Evolutionary conservation across 1,140 invertebrate species (phyloP).

Genomic region (Trichogramma pretiosum): DNA sequence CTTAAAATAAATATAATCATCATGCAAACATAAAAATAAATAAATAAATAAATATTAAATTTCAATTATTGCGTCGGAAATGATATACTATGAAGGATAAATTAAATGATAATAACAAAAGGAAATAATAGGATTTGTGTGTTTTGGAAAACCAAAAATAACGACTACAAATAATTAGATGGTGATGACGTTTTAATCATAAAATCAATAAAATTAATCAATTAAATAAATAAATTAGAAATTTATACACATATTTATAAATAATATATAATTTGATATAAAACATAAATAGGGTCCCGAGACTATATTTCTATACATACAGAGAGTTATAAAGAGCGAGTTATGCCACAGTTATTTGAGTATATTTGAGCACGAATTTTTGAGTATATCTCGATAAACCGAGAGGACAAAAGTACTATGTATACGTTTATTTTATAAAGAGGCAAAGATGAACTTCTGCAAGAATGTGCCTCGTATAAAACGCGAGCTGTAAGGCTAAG

Average conservation of each 20-base stretch:
- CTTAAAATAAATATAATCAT: slow-evolving; percentile 11
- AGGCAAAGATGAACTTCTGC: no score
- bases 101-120: slow-evolving; percentile 17
- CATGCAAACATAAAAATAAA: slow-evolving; percentile 15
- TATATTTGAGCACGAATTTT: no score
- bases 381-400: no score
- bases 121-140: no score
- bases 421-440: no score
- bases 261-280: slow-evolving; percentile 38
- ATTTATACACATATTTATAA: slow-evolving; percentile 40
- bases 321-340: slow-evolving; percentile 31
- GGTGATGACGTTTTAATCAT: slow-evolving; percentile 42
- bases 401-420: no score
- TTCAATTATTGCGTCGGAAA: not conserved
- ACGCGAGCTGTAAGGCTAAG: no score
- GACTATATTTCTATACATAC: no score
- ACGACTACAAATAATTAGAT: slow-evolving; percentile 35
- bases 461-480: no score
- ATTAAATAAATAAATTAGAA: slow-evolving; percentile 48
- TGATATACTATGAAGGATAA: no score
- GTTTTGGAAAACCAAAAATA: no score
- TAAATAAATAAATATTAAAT: slow-evolving; percentile 7
- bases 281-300: slow-evolving; percentile 44
- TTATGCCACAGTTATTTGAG: slow-evolving; percentile 13
- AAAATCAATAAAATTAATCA: slow-evolving; percentile 46